Evolutionary conservation across 2,113 vertebrate genomes (phyloP), one percentile per base, ranked within the genome.

Genomic region (Garra rufa): DNA sequence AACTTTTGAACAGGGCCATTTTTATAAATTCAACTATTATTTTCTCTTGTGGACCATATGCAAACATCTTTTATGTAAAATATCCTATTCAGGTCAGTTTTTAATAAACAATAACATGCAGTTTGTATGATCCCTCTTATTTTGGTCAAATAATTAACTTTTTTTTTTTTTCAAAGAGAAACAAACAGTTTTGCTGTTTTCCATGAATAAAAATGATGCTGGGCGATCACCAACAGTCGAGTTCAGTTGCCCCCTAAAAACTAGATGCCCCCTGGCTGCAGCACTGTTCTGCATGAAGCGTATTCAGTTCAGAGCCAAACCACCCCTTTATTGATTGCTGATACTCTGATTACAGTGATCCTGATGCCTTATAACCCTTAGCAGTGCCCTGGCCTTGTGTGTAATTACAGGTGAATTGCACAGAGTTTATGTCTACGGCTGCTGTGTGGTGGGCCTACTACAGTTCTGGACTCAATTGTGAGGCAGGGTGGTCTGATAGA

Each of bases 301-400:
- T 34, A 50, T 76, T 38, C n/a, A 65, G 44, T 63, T 59, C 30
- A 28, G 61, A 21, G 17, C 17, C 17, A 52, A 52, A 61, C 13
- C 6, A 78, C 13, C 55, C 3, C 34, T 4, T 3, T 15, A 73
- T 48, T 80, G 38, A 85, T 61, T 85, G n/a, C 14, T 43, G n/a
- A 75, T 43, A 57, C n/a, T 50, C 6, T 70, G 63, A 70, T 52
- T 70, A 30, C 48, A 84, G 30, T 61, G 24, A 73, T 48, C 19
- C 71, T 50, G 81, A 71, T 63, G 26, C 13, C 15, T 71, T 0
- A 71, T 59, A 52, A 41, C 52, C 7, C 8, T 34, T 55, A n/a
- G 48, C 63, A 55, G 61, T 26, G 26, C 34, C 11, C 69, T 55
- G 9, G 2, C 46, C 48, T 82, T 38, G 6, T 44, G 34, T 78